A percentile compares a stretch with the other conserved stretches of the same genome.
Conservation (phyloP, 2,888 invertebrate genomes). For the Choristoneura rosaceana region DNA sequence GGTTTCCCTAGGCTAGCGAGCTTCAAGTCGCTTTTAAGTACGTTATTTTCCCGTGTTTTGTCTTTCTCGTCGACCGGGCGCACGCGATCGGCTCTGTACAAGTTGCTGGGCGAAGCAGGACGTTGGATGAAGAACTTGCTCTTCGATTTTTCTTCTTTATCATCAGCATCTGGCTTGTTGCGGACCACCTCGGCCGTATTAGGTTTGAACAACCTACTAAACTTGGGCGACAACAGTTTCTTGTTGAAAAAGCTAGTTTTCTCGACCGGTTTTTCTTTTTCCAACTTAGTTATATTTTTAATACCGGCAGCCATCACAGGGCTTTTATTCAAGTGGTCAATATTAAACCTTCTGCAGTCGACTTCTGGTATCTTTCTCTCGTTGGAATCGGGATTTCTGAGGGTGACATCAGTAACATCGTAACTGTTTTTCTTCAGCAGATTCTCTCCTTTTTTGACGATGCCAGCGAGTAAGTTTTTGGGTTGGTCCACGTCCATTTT, state of each 20-base stretch:
- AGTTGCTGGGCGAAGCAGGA: conserved; percentile 65
- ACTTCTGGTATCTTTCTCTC: conserved; percentile 63
- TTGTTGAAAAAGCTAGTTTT: conserved; percentile 72
- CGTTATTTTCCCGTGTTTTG: conserved; percentile 46
- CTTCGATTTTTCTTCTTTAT: conserved; percentile 67
- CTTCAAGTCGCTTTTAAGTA: conserved; percentile 73
- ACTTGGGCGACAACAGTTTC: conserved; percentile 75
- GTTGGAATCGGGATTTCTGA: conserved; percentile 55
- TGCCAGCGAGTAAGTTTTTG: conserved; percentile 49
- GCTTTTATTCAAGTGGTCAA: conserved; percentile 61
- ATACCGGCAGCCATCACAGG: conserved; percentile 61
- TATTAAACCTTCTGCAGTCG: conserved; percentile 66
- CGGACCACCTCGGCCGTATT: conserved; percentile 62
- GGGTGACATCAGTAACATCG: conserved; percentile 63
- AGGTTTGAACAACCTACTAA: conserved; percentile 74
- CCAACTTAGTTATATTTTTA: conserved; percentile 61
- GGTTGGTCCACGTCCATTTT: conserved; percentile 60
- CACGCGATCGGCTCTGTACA: conserved; percentile 63
- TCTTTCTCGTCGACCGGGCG: conserved; percentile 58
- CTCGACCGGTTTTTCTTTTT: conserved; percentile 58
- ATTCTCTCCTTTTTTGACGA: conserved; percentile 43
- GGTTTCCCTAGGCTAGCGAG: conserved; percentile 77
- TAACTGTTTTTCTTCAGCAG: conserved; percentile 64
- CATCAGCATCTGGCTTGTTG: conserved; percentile 56
- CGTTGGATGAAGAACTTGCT: conserved; percentile 78